Evolutionary conservation across 2,113 vertebrate species (phyloP).

Genomic region (Laterallus jamaicensis): DNA sequence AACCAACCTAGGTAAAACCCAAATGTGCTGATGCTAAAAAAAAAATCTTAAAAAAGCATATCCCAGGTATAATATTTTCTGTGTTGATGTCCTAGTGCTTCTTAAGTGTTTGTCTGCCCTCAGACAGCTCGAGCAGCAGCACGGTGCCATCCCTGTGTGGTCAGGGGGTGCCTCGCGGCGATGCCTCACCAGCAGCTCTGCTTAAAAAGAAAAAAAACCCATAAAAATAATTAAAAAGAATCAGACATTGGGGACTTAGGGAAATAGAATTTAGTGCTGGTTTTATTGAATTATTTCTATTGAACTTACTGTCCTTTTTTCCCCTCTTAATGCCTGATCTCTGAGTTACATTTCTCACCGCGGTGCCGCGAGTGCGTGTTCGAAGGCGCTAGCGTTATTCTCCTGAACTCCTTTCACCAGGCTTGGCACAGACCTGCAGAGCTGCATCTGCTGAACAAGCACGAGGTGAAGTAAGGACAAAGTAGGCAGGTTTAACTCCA

Average conservation of each 20-base stretch:
- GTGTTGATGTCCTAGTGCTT: neutral
- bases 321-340: neutral
- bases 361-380: neutral
- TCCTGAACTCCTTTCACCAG: neutral
- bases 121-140: neutral
- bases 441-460: neutral
- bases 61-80: neutral
- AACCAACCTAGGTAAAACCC: neutral
- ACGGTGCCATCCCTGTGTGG: fast-evolving
- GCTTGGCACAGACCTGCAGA: neutral
- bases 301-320: neutral
- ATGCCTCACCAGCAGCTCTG: neutral
- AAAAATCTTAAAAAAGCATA: fast-evolving
- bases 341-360: neutral
- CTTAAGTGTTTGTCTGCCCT: neutral
- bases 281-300: neutral
- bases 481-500: neutral
- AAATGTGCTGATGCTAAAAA: neutral
- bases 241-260: neutral
- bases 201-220: neutral
- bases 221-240: neutral
- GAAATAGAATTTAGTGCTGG: neutral
- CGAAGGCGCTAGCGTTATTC: neutral
- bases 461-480: neutral
- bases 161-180: neutral